These are phyloP conservation scores for Clostera curtula DNA, from an alignment of 2,888 invertebrate genomes.

Conservation along the genomic window DNA sequence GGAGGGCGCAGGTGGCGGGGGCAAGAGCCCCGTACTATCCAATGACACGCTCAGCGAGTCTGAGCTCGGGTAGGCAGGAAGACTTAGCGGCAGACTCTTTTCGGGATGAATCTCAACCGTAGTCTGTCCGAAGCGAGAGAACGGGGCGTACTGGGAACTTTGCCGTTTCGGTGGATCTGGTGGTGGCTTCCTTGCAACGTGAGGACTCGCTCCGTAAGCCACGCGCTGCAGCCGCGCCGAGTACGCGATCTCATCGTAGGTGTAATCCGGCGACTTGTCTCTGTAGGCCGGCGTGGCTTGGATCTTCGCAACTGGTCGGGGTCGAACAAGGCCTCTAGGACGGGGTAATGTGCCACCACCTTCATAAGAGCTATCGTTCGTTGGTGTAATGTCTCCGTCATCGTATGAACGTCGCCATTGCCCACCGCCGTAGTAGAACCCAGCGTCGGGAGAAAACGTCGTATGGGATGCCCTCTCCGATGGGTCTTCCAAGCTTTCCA, in stretches of 20 bases:
- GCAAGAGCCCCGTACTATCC: slow-evolving; percentile 77
- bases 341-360: slow-evolving; percentile 92
- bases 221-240: slow-evolving; percentile 68
- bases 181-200: slow-evolving; percentile 84
- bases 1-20: slow-evolving; percentile 79
- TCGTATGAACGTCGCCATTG: slow-evolving; percentile 88
- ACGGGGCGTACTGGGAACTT: slow-evolving; percentile 71
- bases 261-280: slow-evolving; percentile 60
- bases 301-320: slow-evolving; percentile 87
- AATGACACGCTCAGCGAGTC: slow-evolving; percentile 78
- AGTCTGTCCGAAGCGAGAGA: slow-evolving; percentile 71
- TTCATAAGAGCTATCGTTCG: slow-evolving; percentile 82
- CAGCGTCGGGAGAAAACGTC: slow-evolving; percentile 76
- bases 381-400: slow-evolving; percentile 90
- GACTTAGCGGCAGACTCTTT: slow-evolving; percentile 75
- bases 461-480: slow-evolving; percentile 77
- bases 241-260: slow-evolving; percentile 68
- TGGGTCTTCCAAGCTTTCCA: slow-evolving; percentile 89
- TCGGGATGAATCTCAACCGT: slow-evolving; percentile 76
- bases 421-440: slow-evolving; percentile 73
- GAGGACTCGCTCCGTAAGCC: slow-evolving; percentile 79
- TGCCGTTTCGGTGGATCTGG: slow-evolving; percentile 88
- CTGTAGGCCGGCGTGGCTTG: slow-evolving; percentile 70
- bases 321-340: slow-evolving; percentile 86
- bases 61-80: slow-evolving; percentile 79